These are phyloP conservation scores for Eupithecia pulchellata DNA, from an alignment of 2,888 invertebrate genomes.

Conservation along the genomic window DNA sequence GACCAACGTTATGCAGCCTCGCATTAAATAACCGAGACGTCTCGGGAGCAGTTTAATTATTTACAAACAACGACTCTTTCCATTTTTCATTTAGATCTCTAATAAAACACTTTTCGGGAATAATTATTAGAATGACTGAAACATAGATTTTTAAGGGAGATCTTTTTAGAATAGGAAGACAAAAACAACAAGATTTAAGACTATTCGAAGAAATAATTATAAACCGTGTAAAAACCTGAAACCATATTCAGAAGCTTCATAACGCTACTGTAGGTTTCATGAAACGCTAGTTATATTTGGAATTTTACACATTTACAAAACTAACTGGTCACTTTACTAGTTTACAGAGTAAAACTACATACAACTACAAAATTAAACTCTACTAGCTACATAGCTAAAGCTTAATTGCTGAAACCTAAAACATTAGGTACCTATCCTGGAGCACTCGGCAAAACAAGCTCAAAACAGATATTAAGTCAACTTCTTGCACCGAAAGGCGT, in stretches of 20 bases:
- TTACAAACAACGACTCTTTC: slow-evolving; percentile 1
- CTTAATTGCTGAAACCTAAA: slow-evolving; percentile 13
- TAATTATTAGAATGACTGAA: background rate
- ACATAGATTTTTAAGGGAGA: background rate
- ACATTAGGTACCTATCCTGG: slow-evolving; percentile 1
- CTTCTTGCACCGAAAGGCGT: slow-evolving; percentile 13
- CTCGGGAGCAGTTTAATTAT: slow-evolving; percentile 18
- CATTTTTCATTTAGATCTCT: slow-evolving; percentile 1
- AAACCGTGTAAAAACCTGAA: no score
- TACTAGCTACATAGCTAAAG: background rate
- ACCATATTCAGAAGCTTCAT: background rate
- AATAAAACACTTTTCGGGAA: background rate
- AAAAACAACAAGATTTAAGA: background rate
- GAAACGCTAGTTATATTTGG: background rate
- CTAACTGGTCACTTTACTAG: background rate
- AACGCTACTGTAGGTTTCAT: background rate
- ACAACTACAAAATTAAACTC: background rate
- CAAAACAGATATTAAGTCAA: slow-evolving; percentile 27
- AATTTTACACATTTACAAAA: background rate
- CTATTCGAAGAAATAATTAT: background rate
- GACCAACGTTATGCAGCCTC: slow-evolving; percentile 30
- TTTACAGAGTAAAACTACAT: background rate
- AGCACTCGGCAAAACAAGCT: slow-evolving; percentile 14
- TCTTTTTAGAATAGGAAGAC: background rate
- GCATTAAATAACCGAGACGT: slow-evolving; percentile 26